phyloP scores from a whole-genome alignment of 2,888 invertebrate genomes.

The Melanostoma mellinum region DNA sequence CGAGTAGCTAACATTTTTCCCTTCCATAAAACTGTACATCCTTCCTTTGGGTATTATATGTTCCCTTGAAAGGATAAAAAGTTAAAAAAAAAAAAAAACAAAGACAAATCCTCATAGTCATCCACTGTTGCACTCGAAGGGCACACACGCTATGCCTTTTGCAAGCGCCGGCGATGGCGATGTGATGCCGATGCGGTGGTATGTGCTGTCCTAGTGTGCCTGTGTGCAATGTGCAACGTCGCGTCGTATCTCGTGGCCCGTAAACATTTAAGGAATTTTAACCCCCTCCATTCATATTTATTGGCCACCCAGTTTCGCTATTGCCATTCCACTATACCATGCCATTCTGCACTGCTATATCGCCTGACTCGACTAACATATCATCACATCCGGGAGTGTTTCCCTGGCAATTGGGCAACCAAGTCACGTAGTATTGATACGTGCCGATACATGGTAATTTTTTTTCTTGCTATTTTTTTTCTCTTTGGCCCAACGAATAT shows the following conservation, averaged over 20 bases:
- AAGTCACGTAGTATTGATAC: conserved; percentile 69
- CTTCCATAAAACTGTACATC: conserved; percentile 32
- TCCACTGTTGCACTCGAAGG: conserved; percentile 67
- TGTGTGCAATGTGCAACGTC: conserved; percentile 23
- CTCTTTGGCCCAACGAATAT: conserved; percentile 45
- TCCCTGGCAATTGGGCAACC: conserved; percentile 60
- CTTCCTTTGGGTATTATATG: conserved; percentile 21
- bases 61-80: conserved; percentile 7
- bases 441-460: conserved; percentile 72
- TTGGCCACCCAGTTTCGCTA: conserved; percentile 40
- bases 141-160: conserved; percentile 46
- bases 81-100: conserved; percentile 15
- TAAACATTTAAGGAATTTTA: conserved; percentile 53
- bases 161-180: conserved; percentile 4
- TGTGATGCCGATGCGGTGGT: background rate
- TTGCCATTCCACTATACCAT: conserved; percentile 2
- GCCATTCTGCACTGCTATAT: conserved; percentile 13
- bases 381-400: conserved; percentile 69
- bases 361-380: conserved; percentile 44
- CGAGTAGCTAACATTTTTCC: conserved; percentile 9
- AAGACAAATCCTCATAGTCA: conserved; percentile 53
- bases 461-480: background rate
- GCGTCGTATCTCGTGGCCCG: conserved; percentile 30
- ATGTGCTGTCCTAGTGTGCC: background rate
- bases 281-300: conserved; percentile 58